Percentiles rank a stretch among this genome's conserved stretches.
phyloP scores from a whole-genome alignment of 2,113 vertebrate genomes.

The Nicator chloris region DNA sequence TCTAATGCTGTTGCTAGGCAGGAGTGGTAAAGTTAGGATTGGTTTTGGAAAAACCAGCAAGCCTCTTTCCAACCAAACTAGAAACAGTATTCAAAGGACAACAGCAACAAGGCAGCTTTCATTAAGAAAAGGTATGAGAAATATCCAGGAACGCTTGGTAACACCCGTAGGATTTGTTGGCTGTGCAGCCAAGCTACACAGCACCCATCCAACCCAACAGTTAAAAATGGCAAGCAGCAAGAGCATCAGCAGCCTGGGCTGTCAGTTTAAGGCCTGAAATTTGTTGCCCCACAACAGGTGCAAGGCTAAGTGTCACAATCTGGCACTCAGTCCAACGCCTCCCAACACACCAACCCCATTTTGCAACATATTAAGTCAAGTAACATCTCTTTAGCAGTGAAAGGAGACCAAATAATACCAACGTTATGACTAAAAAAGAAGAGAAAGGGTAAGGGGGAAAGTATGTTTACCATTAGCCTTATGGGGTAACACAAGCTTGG shows the following conservation, averaged over 20 bases:
- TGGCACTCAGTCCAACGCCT: not conserved
- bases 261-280: not conserved
- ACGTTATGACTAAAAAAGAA: not conserved
- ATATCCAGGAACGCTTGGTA: not conserved
- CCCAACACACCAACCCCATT: accelerated
- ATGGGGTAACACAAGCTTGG: not conserved
- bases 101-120: not conserved
- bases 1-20: conserved; percentile 21
- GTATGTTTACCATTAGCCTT: not conserved
- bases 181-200: not conserved
- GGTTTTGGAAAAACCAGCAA: conserved; percentile 39
- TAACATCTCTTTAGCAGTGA: not conserved
- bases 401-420: not conserved
- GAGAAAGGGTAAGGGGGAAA: not conserved
- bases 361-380: not conserved
- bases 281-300: conserved; percentile 1
- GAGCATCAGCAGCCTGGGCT: not conserved
- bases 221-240: conserved; percentile 31
- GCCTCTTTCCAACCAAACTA: not conserved
- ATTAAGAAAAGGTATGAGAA: not conserved
- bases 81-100: not conserved
- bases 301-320: not conserved
- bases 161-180: not conserved
- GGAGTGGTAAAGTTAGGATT: not conserved
- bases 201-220: not conserved